Evolutionary conservation across 2,888 invertebrate genomes (phyloP).

Genomic region (Dione juno): DNA sequence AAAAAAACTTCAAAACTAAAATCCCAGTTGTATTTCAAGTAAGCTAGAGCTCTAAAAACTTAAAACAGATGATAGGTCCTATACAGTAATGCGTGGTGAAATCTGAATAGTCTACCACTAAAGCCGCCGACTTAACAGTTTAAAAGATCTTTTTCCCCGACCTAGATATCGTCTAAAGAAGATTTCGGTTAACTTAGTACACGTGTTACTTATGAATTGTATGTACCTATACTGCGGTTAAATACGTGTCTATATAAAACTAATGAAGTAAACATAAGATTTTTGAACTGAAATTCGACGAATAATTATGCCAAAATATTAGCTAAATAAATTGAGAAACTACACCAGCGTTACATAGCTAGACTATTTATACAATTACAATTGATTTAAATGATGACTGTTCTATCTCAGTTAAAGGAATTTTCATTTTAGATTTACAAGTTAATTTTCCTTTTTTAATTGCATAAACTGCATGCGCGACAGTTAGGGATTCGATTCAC

Average conservation of each 20-base stretch:
- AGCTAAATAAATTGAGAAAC: too few species aligned
- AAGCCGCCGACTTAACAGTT: constrained; percentile 54
- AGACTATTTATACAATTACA: too few species aligned
- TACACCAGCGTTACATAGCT: too few species aligned
- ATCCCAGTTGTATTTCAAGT: constrained; percentile 1
- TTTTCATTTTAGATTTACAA: too few species aligned
- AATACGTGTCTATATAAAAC: neutral
- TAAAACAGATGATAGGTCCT: constrained; percentile 11
- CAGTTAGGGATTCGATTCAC: too few species aligned
- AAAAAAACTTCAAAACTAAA: neutral
- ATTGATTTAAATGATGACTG: too few species aligned
- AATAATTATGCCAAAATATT: too few species aligned
- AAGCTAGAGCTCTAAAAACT: constrained; percentile 4
- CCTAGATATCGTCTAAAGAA: constrained; percentile 43
- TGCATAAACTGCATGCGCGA: too few species aligned
- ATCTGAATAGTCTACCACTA: constrained; percentile 47
- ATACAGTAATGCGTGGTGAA: constrained; percentile 28
- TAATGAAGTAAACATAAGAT: neutral
- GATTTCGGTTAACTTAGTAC: constrained; percentile 30
- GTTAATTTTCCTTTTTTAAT: too few species aligned
- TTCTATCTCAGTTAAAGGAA: too few species aligned
- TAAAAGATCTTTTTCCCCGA: constrained; percentile 51
- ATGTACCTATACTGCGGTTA: neutral
- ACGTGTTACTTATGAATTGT: constrained; percentile 16
- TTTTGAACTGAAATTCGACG: too few species aligned